These are phyloP conservation scores for Amia ocellicauda DNA, from an alignment of 2,113 vertebrate species.

Conservation along the genomic window DNA sequence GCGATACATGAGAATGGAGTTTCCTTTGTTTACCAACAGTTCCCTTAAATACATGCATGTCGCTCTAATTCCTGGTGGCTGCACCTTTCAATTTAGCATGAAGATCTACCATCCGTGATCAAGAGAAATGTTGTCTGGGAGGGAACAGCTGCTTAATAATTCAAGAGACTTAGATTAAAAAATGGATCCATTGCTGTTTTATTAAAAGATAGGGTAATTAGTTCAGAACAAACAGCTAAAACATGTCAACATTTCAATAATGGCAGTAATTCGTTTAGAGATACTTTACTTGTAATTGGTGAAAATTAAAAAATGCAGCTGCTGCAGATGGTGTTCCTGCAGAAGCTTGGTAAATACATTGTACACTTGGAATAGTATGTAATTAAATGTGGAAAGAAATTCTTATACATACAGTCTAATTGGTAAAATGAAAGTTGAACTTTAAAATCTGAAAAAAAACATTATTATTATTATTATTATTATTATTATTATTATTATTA, in stretches of 20 bases:
- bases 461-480: no score
- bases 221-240: constrained; percentile 51
- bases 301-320: constrained; percentile 52
- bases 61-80: background rate
- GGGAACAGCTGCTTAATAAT: constrained; percentile 68
- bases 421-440: no score
- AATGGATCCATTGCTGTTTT: constrained; percentile 52
- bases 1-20: background rate
- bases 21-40: background rate
- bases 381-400: background rate
- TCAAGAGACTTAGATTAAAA: constrained; percentile 69
- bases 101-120: constrained; percentile 9
- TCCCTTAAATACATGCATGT: background rate
- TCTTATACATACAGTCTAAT: background rate
- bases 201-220: constrained; percentile 71
- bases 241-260: constrained; percentile 59
- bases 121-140: constrained; percentile 11
- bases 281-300: constrained; percentile 54
- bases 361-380: background rate
- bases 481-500: no score
- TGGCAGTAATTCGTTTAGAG: constrained; percentile 61
- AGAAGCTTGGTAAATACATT: background rate
- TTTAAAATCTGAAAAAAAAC: no score
- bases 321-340: constrained; percentile 11
- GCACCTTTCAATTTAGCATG: constrained; percentile 17